Evolutionary conservation across 1,140 invertebrate species (phyloP), one percentile per base, ranked within the genome.

Genomic region (Branchinecta lindahli): DNA sequence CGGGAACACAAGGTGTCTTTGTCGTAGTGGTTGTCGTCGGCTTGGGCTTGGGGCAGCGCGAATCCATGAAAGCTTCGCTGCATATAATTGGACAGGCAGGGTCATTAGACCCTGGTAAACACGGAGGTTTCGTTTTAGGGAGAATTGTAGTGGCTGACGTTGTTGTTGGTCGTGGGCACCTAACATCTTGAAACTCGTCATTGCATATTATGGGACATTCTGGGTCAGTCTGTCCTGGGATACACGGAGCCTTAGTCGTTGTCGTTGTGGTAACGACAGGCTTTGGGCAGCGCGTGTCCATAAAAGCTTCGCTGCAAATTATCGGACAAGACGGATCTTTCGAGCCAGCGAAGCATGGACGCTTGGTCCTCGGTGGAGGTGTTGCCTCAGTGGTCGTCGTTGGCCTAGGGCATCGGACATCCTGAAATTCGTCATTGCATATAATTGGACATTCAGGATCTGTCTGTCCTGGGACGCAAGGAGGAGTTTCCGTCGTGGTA

Each of bases 361-460:
- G 12, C 18, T 61, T 61, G 52, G 52, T 61, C 4, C 12, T 61
- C 18, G 52, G 12, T 15, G 18, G 18, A 15, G 52, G 52, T 12
- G 52, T 61, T 3, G 33, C 33, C 33, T 33, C 33, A 15, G 52
- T 61, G 12, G 2, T 12, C 18, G 12, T 61, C 18, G 52, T 61
- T 61, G 52, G 52, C 12, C 12, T 20, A 15, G 52, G 52, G 18
- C 52, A 61, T 61, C 52, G 12, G 12, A 61, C 18, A 61, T 61
- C 52, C 6, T 61, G 52, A 20, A 61, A 61, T 61, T 61, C 2
- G 18, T 61, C 52, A 20, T 61, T 61, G 18, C 52, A 61, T 1
- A 61, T 61, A 61, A 61, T 61, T 12, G 52, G 52, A 61, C 52
- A 61, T 61, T 61, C 52, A 15, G 52, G 52, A 20, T 61, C 52